Percentiles rank a stretch among this genome's conserved stretches.
These are phyloP conservation scores for Drosophila jambulina DNA, from an alignment of 1,140 invertebrate species.

Conservation along the genomic window DNA sequence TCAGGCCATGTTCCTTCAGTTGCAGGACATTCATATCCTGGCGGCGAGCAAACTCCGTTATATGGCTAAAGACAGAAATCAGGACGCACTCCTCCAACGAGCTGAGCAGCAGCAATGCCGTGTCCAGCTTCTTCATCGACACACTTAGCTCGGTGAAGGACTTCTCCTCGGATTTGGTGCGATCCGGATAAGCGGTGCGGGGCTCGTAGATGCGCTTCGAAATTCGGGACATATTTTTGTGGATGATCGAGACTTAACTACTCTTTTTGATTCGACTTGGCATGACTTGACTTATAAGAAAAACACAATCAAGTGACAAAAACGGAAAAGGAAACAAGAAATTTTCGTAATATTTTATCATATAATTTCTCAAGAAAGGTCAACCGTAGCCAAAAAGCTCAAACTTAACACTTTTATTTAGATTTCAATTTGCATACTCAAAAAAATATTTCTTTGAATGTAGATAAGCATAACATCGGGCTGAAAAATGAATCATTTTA, in stretches of 20 bases:
- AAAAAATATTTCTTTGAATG: no score
- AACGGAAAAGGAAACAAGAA: background rate
- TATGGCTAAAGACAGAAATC: slow-evolving; percentile 60
- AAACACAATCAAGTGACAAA: slow-evolving; percentile 5
- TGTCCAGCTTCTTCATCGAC: slow-evolving; percentile 55
- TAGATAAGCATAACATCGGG: no score
- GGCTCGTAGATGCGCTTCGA: slow-evolving; percentile 67
- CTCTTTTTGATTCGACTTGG: background rate
- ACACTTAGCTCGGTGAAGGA: slow-evolving; percentile 61
- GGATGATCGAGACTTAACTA: background rate
- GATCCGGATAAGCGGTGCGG: slow-evolving; percentile 63
- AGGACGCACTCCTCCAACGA: slow-evolving; percentile 70
- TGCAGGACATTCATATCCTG: slow-evolving; percentile 61
- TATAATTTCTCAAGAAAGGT: no score
- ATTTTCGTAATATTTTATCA: background rate
- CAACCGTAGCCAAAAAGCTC: no score
- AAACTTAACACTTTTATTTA: no score
- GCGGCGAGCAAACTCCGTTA: slow-evolving; percentile 69
- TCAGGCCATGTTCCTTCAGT: slow-evolving; percentile 44
- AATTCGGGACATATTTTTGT: slow-evolving; percentile 52
- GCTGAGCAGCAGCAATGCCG: slow-evolving; percentile 60
- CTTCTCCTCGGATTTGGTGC: slow-evolving; percentile 55
- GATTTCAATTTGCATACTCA: no score
- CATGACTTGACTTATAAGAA: background rate
- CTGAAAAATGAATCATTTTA: no score